phyloP scores from a whole-genome alignment of 64 coral and sea anemone genomes.

The Montipora cactus region DNA sequence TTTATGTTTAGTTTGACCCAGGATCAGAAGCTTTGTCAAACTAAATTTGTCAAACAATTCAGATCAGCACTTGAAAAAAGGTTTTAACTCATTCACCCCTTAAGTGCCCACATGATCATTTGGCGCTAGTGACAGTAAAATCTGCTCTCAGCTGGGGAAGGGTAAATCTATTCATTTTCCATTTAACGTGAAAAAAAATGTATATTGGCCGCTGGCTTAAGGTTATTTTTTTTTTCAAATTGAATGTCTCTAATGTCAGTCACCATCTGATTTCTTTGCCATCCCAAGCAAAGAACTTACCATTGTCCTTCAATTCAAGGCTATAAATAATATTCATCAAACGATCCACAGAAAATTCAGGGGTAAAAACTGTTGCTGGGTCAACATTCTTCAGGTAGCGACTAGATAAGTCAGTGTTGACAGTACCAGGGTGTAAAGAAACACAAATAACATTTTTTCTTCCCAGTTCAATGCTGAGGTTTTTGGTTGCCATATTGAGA shows the following conservation, averaged over 20 bases:
- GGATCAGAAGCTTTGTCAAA: too few relatives aligned
- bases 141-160: too few relatives aligned
- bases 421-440: conserved; percentile 68
- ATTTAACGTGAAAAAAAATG: too few relatives aligned
- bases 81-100: too few relatives aligned
- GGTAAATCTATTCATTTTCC: too few relatives aligned
- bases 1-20: too few relatives aligned
- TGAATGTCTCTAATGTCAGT: neutral
- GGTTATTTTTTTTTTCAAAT: too few relatives aligned
- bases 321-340: conserved; percentile 55
- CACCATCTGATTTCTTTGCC: conserved; percentile 64
- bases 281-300: conserved; percentile 81
- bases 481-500: conserved; percentile 74
- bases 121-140: too few relatives aligned
- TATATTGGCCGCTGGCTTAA: too few relatives aligned
- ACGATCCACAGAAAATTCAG: conserved; percentile 61
- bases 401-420: conserved; percentile 62
- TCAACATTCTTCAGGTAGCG: conserved; percentile 65
- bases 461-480: conserved; percentile 59
- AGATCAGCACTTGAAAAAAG: too few relatives aligned
- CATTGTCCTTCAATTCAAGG: conserved; percentile 63
- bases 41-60: too few relatives aligned
- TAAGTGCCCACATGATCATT: too few relatives aligned
- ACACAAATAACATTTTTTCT: conserved; percentile 60
- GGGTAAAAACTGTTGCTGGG: conserved; percentile 57